Percentiles rank a stretch among this genome's conserved stretches.
Evolutionary conservation across 1,140 invertebrate species (phyloP).

Genomic region (Brachionus koreanus): DNA sequence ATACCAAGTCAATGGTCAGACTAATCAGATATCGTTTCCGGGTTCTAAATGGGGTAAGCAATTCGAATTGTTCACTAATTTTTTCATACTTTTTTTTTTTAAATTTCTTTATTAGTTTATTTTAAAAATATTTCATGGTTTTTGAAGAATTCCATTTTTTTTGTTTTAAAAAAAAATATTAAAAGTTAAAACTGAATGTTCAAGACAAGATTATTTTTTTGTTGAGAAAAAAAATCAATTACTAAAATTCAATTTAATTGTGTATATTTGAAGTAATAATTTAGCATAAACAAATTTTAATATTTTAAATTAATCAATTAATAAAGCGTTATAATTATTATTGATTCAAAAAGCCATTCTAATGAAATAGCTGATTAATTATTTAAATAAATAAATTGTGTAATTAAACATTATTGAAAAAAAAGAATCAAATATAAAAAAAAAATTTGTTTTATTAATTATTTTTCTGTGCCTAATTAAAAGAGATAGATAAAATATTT

Average conservation of each 20-base stretch:
- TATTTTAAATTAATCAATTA: neutral
- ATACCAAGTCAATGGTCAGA: neutral
- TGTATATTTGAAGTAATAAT: neutral
- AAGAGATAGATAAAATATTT: neutral
- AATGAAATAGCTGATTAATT: neutral
- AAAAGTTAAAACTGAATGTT: neutral
- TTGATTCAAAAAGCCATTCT: neutral
- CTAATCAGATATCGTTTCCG: neutral
- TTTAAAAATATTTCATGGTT: neutral
- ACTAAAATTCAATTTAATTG: neutral
- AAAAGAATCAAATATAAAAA: too few relatives aligned
- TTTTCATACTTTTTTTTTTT: neutral
- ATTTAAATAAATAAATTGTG: too few relatives aligned
- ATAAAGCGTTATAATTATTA: neutral
- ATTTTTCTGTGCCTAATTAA: neutral
- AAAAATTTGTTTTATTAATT: neutral
- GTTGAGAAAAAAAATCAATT: neutral
- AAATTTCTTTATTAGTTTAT: neutral
- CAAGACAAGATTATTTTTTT: neutral
- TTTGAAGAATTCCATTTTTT: neutral
- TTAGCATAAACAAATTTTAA: neutral
- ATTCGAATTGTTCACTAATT: neutral
- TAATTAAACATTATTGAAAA: too few relatives aligned
- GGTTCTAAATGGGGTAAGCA: slow-evolving; percentile 8
- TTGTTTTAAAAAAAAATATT: neutral